Conservation (phyloP, 2,113 vertebrate genomes). For the Vulpes vulpes region DNA sequence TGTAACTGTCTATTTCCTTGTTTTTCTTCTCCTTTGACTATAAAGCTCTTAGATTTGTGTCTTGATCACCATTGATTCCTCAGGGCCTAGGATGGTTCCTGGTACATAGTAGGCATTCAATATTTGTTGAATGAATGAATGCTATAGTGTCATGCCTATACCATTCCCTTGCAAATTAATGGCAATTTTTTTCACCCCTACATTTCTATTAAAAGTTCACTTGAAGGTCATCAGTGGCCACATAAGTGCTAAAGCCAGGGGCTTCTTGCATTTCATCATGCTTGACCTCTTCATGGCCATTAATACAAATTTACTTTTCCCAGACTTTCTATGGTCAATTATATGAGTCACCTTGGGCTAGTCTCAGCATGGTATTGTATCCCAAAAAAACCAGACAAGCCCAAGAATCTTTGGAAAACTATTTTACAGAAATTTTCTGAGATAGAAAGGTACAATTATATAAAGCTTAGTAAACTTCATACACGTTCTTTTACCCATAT, state of each 20-base stretch:
- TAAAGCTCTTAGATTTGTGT: background rate
- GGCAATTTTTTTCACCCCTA: background rate
- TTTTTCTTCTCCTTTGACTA: background rate
- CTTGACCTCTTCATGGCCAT: background rate
- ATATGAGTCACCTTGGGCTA: background rate
- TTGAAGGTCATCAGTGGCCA: background rate
- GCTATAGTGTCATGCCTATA: background rate
- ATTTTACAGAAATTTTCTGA: slow-evolving; percentile 4
- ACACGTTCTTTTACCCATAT: background rate
- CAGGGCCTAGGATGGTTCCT: background rate
- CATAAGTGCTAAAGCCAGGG: background rate
- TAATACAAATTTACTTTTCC: background rate
- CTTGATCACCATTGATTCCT: background rate
- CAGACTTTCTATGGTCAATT: background rate
- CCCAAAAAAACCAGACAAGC: background rate
- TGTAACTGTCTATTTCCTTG: background rate
- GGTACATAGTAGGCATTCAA: background rate
- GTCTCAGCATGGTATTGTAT: background rate
- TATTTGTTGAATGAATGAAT: slow-evolving; percentile 1
- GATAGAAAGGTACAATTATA: background rate
- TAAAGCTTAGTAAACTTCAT: slow-evolving; percentile 11
- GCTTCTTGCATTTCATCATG: background rate
- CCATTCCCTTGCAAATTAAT: background rate
- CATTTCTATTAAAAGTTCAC: slow-evolving; percentile 3
- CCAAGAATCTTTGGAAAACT: slow-evolving; percentile 1